Evolutionary conservation across 1,140 invertebrate species (phyloP), one percentile per base, ranked within the genome.

Genomic region (Hormaphis cornu): DNA sequence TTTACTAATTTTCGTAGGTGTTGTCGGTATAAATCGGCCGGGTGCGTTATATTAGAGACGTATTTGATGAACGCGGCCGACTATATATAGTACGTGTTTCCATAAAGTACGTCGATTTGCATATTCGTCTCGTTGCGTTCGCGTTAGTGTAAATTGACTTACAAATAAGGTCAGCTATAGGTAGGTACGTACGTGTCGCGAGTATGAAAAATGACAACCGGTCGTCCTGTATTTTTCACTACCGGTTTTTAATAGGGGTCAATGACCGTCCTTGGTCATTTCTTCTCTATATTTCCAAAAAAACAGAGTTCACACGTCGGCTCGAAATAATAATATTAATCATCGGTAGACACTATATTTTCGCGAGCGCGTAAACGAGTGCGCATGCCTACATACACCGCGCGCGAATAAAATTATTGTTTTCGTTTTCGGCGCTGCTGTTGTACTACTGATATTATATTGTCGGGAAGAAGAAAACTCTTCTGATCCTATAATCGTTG

Each of bases 181-280:
- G n/a, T n/a, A 54, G 18, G 26, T 52, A 50, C n/a, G n/a, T 53
- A 54, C 52, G 30, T 54, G 52, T n/a, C 22, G 35, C 30, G 18
- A 54, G 52, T 54, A 54, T 54, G 52, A 54, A 54, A 53, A 54
- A 54, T 54, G 52, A 54, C 52, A 54, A 54, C 52, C 52, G 35
- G 52, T 33, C 52, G 28, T 54, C 52, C 28, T 35, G 52, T 54
- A 54, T 54, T 18, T 54, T 54, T 35, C n/a, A 54, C 35, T 54
- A 54, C 52, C 52, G 52, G 52, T 54, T 54, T 54, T 54, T 35
- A n/a, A 54, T 54, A 54, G 52, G 35, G 52, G 52, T 54, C 28
- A 54, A 54, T 54, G 52, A 18, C 52, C 52, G 52, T 54, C 52
- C 52, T 54, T 54, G 52, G 52, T 54, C 28, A 54, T 54, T 54